Conservation (phyloP, 2,797 vertebrate genomes). For the Delichon dasypus region DNA sequence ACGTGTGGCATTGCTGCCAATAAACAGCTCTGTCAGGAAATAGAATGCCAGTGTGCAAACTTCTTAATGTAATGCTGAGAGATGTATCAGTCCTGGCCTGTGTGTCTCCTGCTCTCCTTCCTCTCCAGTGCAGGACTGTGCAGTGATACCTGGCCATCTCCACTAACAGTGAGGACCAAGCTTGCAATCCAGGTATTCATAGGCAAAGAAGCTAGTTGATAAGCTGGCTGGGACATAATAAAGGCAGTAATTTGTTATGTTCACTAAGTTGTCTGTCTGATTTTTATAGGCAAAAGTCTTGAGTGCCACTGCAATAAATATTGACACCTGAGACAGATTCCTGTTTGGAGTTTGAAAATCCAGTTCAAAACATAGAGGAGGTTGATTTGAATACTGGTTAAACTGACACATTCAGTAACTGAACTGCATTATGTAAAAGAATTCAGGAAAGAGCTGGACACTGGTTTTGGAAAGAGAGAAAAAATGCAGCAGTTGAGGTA, state of each 20-base stretch:
- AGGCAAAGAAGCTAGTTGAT: not conserved
- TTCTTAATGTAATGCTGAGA: not conserved
- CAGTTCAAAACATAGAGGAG: not conserved
- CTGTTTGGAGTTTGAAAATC: not conserved
- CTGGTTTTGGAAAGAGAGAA: not conserved
- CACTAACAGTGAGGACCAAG: not conserved
- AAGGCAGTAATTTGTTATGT: not conserved
- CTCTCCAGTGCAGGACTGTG: not conserved
- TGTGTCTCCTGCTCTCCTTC: not conserved
- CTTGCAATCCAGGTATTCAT: not conserved
- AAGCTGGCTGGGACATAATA: not conserved
- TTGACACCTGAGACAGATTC: not conserved
- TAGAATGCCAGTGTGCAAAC: not conserved
- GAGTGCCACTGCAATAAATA: not conserved
- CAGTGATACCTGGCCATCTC: not conserved
- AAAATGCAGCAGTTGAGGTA: not conserved
- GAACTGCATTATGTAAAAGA: not conserved
- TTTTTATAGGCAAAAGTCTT: not conserved
- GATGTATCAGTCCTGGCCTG: not conserved
- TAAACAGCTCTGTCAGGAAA: not conserved
- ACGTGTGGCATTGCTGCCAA: not conserved
- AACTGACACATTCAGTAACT: not conserved
- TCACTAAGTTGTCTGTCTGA: not conserved
- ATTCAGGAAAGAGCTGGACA: not conserved
- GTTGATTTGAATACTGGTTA: conserved; percentile 1